Conservation (phyloP, 2,797 vertebrate genomes). For the Pseudomugil gertrudae region DNA sequence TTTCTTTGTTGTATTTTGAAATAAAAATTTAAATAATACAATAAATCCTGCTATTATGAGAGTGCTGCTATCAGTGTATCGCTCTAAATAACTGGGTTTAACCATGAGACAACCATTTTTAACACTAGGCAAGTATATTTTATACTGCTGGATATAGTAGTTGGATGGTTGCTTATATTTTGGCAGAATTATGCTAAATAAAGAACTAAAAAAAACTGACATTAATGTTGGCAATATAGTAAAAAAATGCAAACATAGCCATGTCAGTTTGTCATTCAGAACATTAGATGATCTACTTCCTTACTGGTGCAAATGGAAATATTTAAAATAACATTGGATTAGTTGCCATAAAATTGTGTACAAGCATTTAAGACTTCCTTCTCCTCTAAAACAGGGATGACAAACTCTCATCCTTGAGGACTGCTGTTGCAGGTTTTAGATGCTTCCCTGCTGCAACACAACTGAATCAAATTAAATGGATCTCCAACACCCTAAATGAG, state of each 20-base stretch:
- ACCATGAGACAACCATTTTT: slow-evolving; percentile 12
- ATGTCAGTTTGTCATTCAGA: neutral
- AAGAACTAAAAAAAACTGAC: too few relatives aligned
- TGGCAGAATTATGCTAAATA: neutral
- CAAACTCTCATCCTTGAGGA: neutral
- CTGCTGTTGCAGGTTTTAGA: neutral
- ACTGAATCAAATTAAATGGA: neutral
- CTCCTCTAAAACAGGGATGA: neutral
- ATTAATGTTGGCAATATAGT: neutral
- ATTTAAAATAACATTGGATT: neutral
- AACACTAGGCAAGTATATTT: neutral
- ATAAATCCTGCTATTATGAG: slow-evolving; percentile 29
- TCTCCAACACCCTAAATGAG: neutral
- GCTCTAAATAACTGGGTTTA: slow-evolving; percentile 31
- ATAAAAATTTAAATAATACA: slow-evolving; percentile 24
- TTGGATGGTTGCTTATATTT: neutral
- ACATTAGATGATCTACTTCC: neutral
- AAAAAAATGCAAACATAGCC: too few relatives aligned
- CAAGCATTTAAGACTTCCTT: neutral
- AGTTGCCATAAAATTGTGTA: neutral
- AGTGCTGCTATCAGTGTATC: slow-evolving; percentile 30
- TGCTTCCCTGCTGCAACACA: neutral
- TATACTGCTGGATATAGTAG: neutral
- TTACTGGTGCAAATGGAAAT: neutral
- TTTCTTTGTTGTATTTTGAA: slow-evolving; percentile 26